Evolutionary conservation across 2,888 invertebrate genomes (phyloP), one percentile per base, ranked within the genome.

Genomic region (Chrysolina americana): DNA sequence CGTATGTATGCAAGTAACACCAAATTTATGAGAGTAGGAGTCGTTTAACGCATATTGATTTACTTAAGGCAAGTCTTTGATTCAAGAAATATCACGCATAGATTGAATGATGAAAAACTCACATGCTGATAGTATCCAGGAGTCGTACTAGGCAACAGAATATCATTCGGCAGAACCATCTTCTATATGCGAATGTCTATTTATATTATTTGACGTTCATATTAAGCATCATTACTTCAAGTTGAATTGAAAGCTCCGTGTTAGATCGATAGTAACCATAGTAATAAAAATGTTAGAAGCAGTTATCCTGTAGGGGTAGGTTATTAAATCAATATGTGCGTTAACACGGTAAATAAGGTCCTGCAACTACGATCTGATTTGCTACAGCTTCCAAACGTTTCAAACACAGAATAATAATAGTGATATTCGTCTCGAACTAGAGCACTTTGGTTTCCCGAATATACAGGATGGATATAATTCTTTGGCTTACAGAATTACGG

Each of bases 51-150:
- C 36, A 36, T 36, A 3, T 28, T 28, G 2, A 28, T 28, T 5
- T 5, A 6, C 36, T 4, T 6, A 8, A 8, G 36, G 8, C 8
- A 6, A 8, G 36, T 36, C 36, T 6, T 36, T 36, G 36, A 6
- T 36, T 36, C 36, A 36, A 36, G 36, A 36, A 36, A 36, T 6
- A 36, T 36, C 4, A 8, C 8, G 36, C 36, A 6, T 36, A 6
- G 8, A 8, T 3, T 3, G 8, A 48, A 2, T 4, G 9, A 10
- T 56, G 11, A 59, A 44, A 21, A 17, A 83, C 84, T 83, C 77
- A 85, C 85, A 70, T 85, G 83, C 41, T 77, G 83, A 68, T 74
- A 84, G 36, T 75, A 74, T 48, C 79, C 80, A 0, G 83, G 83
- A 36, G 75, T 62, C 1, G 76, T 48, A 44, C 78, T 70, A 28